phyloP scores from a whole-genome alignment of 2,113 vertebrate genomes.

The Ageneiosus marmoratus region DNA sequence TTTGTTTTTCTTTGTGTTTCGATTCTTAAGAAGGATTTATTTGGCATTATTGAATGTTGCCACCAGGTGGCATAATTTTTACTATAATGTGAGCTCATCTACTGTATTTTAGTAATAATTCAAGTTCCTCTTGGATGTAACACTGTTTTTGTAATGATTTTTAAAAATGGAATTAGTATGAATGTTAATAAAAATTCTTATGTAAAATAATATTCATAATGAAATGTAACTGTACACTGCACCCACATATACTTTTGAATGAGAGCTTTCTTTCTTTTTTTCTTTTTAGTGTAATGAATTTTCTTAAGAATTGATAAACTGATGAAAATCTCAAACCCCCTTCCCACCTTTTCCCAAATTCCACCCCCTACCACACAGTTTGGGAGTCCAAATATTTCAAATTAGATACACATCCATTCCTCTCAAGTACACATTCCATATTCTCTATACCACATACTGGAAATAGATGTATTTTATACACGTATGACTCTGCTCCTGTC shows the following conservation, averaged over 20 bases:
- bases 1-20: not conserved
- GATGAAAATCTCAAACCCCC: not conserved
- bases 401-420: not conserved
- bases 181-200: not conserved
- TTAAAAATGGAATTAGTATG: not conserved
- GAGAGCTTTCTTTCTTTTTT: no score
- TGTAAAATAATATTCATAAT: not conserved
- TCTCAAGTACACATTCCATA: not conserved
- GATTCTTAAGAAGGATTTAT: not conserved
- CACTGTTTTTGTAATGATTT: not conserved
- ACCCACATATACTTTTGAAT: not conserved
- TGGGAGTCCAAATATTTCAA: not conserved
- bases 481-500: not conserved
- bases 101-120: not conserved
- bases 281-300: not conserved
- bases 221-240: no score
- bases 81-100: not conserved
- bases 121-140: not conserved
- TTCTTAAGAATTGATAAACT: not conserved
- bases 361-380: not conserved
- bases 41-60: not conserved
- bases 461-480: no score
- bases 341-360: no score
- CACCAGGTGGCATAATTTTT: constrained; percentile 5
- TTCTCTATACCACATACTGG: not conserved